Evolutionary conservation across 35 echinoderm and acorn worm genomes (phyloP), one percentile per base, ranked within the genome.

Genomic region (Apostichopus californicus): DNA sequence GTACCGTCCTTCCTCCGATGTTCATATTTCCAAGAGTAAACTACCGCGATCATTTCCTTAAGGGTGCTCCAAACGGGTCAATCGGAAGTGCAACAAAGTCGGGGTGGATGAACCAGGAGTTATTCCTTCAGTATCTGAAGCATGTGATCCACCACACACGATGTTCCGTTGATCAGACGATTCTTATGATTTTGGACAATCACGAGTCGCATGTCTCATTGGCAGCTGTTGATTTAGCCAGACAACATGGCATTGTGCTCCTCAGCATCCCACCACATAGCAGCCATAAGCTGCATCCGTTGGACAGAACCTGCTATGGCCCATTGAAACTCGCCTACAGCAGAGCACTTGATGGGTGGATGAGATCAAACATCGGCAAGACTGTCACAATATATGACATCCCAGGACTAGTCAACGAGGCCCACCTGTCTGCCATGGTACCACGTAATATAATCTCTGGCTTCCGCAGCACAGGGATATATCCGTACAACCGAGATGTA

Each of bases 111-210:
- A 90, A 90, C 52, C 24, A 54, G 10, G 22, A 54, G 52, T 17
- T 90, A 1, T 77, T 90, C 53, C 60, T 90, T 23, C 60, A 90
- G 18, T 25, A 90, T 55, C 46, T 95, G 12, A 46, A 92, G 9
- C 82, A 95, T 92, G 53, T 95, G 5, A 89, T 92, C 71, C 22
- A 92, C 5, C 82, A 92, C 78, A 88, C 90, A 52, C 17, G 90
- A 78, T 90, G 85, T 55, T 63, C 94, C 20, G 15, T 56, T 61
- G 90, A 95, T 60, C 11, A 86, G 22, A 92, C 87, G 57, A 83
- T 92, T 72, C 71, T 95, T 12, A 34, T 95, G 77, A 95, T 95
- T 54, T 4, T 95, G n/a, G 90, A 95, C 78, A 95, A 89, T 66
- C 94, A 95, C 81, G 91, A 89, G 61, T 85, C 94, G 7, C 93